A percentile compares a stretch with the other conserved stretches of the same genome.
Conservation (phyloP, 2,888 invertebrate species). For the Oscheius sp. region DNA sequence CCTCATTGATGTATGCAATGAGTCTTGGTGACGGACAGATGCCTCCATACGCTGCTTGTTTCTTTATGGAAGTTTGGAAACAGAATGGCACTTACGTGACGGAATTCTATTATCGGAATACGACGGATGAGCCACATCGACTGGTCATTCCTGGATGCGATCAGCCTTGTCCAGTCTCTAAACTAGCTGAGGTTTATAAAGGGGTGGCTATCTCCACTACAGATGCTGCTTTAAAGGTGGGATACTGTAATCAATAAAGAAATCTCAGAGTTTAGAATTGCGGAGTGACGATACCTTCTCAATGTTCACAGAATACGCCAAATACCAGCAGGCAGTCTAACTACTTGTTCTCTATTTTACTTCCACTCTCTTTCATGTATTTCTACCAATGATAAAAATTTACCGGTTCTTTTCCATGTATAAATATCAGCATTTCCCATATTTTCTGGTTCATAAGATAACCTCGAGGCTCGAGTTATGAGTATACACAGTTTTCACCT, state of each 20-base stretch:
- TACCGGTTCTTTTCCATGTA: neutral
- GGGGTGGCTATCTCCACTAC: conserved; percentile 1
- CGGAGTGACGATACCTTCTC: neutral
- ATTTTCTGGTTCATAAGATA: neutral
- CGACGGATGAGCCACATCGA: conserved; percentile 38
- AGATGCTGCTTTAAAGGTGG: conserved; percentile 15
- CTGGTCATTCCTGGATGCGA: conserved; percentile 45
- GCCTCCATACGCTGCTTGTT: conserved; percentile 61
- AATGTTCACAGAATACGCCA: conserved; percentile 4
- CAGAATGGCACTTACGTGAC: conserved; percentile 32
- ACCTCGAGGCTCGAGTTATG: too few relatives aligned
- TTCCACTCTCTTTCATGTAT: neutral
- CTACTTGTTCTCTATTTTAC: neutral
- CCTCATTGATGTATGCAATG: conserved; percentile 56
- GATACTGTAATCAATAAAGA: neutral
- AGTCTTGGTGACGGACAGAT: conserved; percentile 49
- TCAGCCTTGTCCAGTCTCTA: conserved; percentile 43
- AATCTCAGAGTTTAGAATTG: neutral
- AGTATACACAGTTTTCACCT: too few relatives aligned
- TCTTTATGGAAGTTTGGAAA: conserved; percentile 64
- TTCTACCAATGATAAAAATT: neutral
- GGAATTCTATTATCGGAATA: conserved; percentile 45
- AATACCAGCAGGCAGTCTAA: neutral
- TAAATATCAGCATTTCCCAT: neutral
- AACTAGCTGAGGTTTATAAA: conserved; percentile 39